These are phyloP conservation scores for Jaculus jaculus DNA, from an alignment of 2,113 vertebrate genomes.

Conservation along the genomic window DNA sequence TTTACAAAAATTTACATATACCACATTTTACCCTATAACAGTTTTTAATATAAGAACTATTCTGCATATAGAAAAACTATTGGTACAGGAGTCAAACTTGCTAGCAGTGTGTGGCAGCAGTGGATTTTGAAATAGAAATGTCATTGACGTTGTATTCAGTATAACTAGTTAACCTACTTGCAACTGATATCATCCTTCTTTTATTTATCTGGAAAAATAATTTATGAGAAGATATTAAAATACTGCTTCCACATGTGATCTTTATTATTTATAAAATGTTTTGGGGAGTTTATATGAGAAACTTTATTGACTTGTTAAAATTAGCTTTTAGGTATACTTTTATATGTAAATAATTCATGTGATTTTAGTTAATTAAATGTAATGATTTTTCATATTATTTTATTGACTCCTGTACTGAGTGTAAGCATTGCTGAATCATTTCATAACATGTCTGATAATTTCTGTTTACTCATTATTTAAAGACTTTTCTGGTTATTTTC, in stretches of 20 bases:
- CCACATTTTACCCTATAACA: too few species aligned
- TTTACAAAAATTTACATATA: background rate
- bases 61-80: too few species aligned
- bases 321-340: background rate
- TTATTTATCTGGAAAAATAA: background rate
- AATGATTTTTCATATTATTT: background rate
- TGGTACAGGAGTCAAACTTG: too few species aligned
- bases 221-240: background rate
- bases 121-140: too few species aligned
- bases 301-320: slow-evolving; percentile 13
- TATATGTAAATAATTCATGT: background rate
- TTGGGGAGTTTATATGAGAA: background rate
- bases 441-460: background rate
- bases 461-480: background rate
- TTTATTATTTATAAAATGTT: background rate
- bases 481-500: background rate
- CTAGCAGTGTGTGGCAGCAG: too few species aligned
- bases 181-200: too few species aligned
- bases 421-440: background rate
- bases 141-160: too few species aligned
- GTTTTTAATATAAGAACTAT: too few species aligned
- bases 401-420: background rate
- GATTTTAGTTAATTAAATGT: slow-evolving; percentile 40
- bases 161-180: too few species aligned
- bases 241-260: background rate